Conservation (phyloP, 2,113 vertebrate genomes). For the Probosciger aterrimus region DNA sequence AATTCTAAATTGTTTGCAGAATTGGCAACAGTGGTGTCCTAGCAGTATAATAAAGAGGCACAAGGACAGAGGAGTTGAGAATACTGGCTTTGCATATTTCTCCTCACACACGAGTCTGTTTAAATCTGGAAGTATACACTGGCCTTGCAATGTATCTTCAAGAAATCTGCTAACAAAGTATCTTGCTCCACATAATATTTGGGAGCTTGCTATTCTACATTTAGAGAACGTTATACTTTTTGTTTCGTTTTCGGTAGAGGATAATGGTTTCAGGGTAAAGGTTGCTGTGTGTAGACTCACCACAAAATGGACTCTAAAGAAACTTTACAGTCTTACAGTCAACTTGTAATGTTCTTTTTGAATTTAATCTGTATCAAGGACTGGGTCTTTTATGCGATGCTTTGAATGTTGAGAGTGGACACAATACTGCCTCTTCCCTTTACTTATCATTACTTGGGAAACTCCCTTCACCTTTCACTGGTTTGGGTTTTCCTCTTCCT, state of each 20-base stretch:
- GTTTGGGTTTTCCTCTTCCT: background rate
- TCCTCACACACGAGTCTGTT: background rate
- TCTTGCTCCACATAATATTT: background rate
- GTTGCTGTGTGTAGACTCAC: background rate
- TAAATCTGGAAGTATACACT: background rate
- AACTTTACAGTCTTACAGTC: background rate
- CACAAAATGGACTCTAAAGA: background rate
- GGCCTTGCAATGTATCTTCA: background rate
- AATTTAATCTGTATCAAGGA: background rate
- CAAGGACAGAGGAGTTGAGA: background rate
- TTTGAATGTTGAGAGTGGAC: background rate
- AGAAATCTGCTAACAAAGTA: background rate
- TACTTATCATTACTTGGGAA: background rate
- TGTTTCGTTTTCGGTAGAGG: background rate
- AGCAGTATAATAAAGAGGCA: background rate
- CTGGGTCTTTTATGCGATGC: background rate
- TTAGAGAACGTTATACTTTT: background rate
- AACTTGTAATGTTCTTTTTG: background rate
- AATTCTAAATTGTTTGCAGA: background rate
- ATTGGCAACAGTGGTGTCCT: background rate
- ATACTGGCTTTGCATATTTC: background rate
- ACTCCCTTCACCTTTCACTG: background rate
- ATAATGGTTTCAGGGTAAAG: background rate
- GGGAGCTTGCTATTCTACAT: background rate
- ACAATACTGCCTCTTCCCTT: background rate